Evolutionary conservation across 53 echinoderm and acorn worm species (phyloP), one percentile per base, ranked within the genome.

Genomic region (Zoroaster sp.): DNA sequence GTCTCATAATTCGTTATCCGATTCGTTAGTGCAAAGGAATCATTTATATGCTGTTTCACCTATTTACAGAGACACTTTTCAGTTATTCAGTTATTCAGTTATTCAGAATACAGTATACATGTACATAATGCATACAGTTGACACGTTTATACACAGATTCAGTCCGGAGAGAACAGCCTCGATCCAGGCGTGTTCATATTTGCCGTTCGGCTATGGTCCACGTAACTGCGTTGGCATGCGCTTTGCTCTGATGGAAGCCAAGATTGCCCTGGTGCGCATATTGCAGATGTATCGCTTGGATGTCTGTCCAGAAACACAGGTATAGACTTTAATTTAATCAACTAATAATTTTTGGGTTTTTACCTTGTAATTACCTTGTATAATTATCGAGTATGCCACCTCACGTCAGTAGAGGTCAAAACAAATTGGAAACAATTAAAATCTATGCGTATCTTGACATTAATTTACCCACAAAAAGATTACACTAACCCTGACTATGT

Each of bases 211-310:
- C 18, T 78, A 33, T 49, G 78, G 78, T 35, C 80, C 80, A 1
- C 80, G 80, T 63, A 80, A 65, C 80, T 80, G 80, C 41, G 59
- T 80, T 23, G 80, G 80, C 11, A 80, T 80, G 80, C 80, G 80
- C 10, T 80, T 80, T 63, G 80, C 80, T 40, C 38, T 80, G 21
- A 5, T 80, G 65, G 80, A 40, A 40, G 59, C 80, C 63, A 80
- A 80, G 80, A 80, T 80, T 55, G 80, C 80, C 20, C 63, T 80
- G 80, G 80, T 80, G 6, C 80, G 80, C 59, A 63, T 80, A 25
- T 6, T 80, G 80, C 80, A 49, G 31, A 52, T 15, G 5, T 25
- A 12, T 17, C 18, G 25, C 4, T 32, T 1, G 43, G 74, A 74
- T 23, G 42, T 41, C 39, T 74, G 74, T 21, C 30, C 74, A 30